A percentile compares a stretch with the other conserved stretches of the same genome.
These are phyloP conservation scores for Rhipidura dahli DNA, from an alignment of 2,113 vertebrate species.

Conservation along the genomic window DNA sequence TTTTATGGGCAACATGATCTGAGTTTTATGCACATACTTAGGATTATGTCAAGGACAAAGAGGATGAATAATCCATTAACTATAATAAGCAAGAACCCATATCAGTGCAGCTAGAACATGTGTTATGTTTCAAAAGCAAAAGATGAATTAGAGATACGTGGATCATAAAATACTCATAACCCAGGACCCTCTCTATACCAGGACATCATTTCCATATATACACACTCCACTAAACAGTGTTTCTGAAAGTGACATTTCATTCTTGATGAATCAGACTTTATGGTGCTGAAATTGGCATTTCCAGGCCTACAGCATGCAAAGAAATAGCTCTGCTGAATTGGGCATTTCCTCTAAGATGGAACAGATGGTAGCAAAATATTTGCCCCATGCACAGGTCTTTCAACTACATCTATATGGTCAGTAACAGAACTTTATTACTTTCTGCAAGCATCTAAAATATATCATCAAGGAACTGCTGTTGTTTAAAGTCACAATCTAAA, in stretches of 20 bases:
- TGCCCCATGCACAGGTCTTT: neutral
- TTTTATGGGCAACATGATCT: slow-evolving; percentile 75
- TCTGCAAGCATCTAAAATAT: neutral
- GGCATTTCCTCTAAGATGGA: neutral
- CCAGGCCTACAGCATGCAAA: slow-evolving; percentile 47
- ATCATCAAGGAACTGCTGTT: neutral
- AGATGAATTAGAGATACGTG: slow-evolving; percentile 52
- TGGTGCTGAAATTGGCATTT: slow-evolving; percentile 62
- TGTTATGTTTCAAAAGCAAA: slow-evolving; percentile 71
- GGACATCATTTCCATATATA: slow-evolving; percentile 41
- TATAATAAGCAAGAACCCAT: slow-evolving; percentile 70
- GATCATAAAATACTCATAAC: slow-evolving; percentile 49
- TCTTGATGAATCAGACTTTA: slow-evolving; percentile 49
- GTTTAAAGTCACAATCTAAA: neutral
- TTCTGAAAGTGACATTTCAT: slow-evolving; percentile 51
- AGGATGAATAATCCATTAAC: slow-evolving; percentile 77
- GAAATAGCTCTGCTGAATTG: slow-evolving; percentile 46
- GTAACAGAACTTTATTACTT: neutral
- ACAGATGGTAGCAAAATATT: slow-evolving; percentile 2
- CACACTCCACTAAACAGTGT: slow-evolving; percentile 23
- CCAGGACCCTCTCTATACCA: neutral
- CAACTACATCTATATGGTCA: neutral
- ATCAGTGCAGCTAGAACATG: slow-evolving; percentile 62
- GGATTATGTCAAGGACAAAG: slow-evolving; percentile 78
- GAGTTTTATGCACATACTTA: slow-evolving; percentile 70